Base-by-base conservation (phyloP, 1,140 invertebrate genomes). In the Campoletis sonorensis region DNA sequence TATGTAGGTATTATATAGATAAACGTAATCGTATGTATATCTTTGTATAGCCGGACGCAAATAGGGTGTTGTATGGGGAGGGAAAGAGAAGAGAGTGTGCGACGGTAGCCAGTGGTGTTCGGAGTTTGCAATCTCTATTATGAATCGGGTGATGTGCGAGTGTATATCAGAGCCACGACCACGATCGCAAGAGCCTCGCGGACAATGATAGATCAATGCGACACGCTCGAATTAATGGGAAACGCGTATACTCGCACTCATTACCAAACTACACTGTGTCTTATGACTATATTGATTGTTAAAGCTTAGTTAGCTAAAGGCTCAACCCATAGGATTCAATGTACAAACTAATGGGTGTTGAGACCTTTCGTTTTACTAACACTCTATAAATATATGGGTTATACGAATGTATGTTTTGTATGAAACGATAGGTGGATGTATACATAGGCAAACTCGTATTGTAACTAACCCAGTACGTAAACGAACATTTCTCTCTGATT, bases 151-250 rank as follows among this genome's bases (percentile, higher is more conserved):
- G 80, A 23, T 64, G 23, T 16, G n/a, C n/a, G 0, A 83, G 84
- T 82, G 82, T 86, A 84, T 49, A 85, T 86, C 82, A 83, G n/a
- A n/a, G 71, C 81, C 13, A 49, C 79, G 23, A 26, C 21, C 18
- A 64, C 61, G 61, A 64, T 64, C 78, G 73, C 51, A 64, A 15
- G 64, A 76, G 0, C 18, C 51, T 67, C 54, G 75, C 61, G 61
- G 82, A 85, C 86, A 87, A 85, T 85, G 86, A 87, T 87, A 84
- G 84, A 87, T 87, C 86, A 85, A 85, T 85, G 84, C 84, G 85
- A 85, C 83, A 84, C 82, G 83, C 84, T 82, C 82, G 85, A 82
- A 87, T 87, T 87, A 87, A 87, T 85, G 84, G 86, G 73, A 77
- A 81, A 80, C 73, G 45, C 72, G 23, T 75, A 54, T 27, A 40